These are phyloP conservation scores for Agrenia bidenticulata DNA, from an alignment of 2,888 invertebrate genomes.

Conservation along the genomic window DNA sequence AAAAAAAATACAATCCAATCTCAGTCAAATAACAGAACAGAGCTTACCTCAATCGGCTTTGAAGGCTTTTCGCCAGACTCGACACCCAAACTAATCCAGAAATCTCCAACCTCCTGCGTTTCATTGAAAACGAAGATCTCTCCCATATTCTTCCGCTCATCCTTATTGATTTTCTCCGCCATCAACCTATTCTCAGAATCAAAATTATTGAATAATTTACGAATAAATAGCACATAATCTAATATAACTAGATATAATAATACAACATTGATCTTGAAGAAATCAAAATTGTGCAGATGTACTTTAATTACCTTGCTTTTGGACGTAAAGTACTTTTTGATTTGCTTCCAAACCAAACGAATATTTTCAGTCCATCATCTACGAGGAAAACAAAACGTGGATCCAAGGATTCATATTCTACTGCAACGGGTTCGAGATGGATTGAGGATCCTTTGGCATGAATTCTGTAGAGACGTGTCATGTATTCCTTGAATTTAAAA, in stretches of 20 bases:
- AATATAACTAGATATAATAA: too few species aligned
- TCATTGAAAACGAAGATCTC: slow-evolving; percentile 82
- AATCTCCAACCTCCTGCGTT: slow-evolving; percentile 78
- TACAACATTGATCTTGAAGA: too few species aligned
- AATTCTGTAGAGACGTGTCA: slow-evolving; percentile 81
- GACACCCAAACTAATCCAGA: slow-evolving; percentile 72
- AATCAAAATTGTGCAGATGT: not conserved
- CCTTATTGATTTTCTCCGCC: slow-evolving; percentile 98
- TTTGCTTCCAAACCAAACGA: slow-evolving; percentile 85
- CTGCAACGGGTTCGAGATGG: slow-evolving; percentile 83
- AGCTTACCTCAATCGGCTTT: slow-evolving; percentile 59
- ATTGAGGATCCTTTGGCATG: slow-evolving; percentile 79
- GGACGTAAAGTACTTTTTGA: slow-evolving; percentile 87
- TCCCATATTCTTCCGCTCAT: slow-evolving; percentile 92
- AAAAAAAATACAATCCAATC: too few species aligned
- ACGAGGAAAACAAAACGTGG: slow-evolving; percentile 87
- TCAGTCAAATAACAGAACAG: too few species aligned
- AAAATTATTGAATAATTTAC: slow-evolving; percentile 24
- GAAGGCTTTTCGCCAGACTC: slow-evolving; percentile 62
- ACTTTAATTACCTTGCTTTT: slow-evolving; percentile 62
- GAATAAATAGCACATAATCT: slow-evolving; percentile 10
- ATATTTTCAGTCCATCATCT: slow-evolving; percentile 81
- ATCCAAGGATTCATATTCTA: slow-evolving; percentile 74
- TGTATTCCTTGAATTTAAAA: slow-evolving; percentile 76
- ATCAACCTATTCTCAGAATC: slow-evolving; percentile 72